Conservation (phyloP, 2,113 vertebrate genomes). For the Dipodomys ordii region DNA sequence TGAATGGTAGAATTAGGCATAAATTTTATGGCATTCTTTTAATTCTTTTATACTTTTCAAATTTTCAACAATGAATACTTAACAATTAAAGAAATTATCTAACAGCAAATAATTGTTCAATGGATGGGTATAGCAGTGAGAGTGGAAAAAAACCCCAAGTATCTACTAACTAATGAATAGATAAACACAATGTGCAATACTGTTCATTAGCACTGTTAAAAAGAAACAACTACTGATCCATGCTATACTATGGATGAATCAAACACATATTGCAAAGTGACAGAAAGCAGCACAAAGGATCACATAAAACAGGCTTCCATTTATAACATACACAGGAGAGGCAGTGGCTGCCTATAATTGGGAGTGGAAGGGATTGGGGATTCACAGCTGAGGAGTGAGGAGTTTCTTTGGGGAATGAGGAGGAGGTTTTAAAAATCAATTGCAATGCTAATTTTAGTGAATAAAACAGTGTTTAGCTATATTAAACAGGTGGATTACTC, state of each 20-base stretch:
- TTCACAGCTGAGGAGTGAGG: not conserved
- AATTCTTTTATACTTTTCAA: conserved; percentile 42
- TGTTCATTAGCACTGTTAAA: not conserved
- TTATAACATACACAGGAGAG: not conserved
- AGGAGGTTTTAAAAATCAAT: not conserved
- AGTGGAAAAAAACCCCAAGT: not conserved
- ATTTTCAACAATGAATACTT: conserved; percentile 35
- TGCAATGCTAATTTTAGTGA: not conserved
- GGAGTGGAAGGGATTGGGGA: not conserved
- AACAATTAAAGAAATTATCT: conserved; percentile 30
- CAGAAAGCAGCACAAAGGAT: not conserved
- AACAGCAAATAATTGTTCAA: conserved; percentile 45
- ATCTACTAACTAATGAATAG: not conserved
- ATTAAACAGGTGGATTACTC: not conserved
- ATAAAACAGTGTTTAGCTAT: not conserved
- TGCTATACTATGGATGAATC: not conserved
- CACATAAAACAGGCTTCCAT: not conserved
- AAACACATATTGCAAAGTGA: not conserved
- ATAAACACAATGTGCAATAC: not conserved
- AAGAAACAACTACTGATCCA: not conserved
- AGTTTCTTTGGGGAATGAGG: not conserved
- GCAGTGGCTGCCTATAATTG: not conserved
- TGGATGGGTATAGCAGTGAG: not conserved
- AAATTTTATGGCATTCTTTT: not conserved
- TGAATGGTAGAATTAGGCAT: not conserved